These are phyloP conservation scores for Scatophagus argus DNA, from an alignment of 2,113 vertebrate species.

Conservation along the genomic window DNA sequence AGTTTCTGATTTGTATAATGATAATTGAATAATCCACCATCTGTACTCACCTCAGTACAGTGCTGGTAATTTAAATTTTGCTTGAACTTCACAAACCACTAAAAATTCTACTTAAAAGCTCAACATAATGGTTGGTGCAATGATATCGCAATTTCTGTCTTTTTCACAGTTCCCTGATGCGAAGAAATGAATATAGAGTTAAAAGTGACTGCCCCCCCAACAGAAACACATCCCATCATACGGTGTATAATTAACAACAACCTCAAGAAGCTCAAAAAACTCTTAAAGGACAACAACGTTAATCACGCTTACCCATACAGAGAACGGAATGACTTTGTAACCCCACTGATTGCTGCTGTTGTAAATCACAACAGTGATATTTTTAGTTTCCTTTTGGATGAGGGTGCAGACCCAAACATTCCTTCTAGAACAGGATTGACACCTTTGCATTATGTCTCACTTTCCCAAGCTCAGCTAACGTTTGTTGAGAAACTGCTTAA, in stretches of 20 bases:
- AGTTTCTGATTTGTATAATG: too few relatives aligned
- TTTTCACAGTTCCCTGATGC: conserved; percentile 33
- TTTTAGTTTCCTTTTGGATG: conserved; percentile 24
- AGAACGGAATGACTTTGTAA: conserved; percentile 24
- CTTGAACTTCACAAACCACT: neutral
- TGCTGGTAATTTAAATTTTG: neutral
- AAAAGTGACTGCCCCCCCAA: fast-evolving
- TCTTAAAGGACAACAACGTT: conserved; percentile 5
- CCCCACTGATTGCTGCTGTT: conserved; percentile 66
- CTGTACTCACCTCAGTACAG: neutral
- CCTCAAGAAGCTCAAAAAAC: neutral
- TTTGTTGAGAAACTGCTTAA: conserved; percentile 56
- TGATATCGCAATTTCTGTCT: neutral
- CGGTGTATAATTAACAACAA: conserved; percentile 51
- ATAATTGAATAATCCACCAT: too few relatives aligned
- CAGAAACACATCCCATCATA: conserved; percentile 57
- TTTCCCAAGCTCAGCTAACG: neutral
- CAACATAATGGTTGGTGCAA: neutral
- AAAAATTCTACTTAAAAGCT: neutral
- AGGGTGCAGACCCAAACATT: conserved; percentile 33
- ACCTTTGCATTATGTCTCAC: conserved; percentile 63
- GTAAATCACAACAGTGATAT: neutral
- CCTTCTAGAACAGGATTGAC: fast-evolving
- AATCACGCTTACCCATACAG: conserved; percentile 46
- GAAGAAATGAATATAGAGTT: conserved; percentile 3